A percentile compares a stretch with the other conserved stretches of the same genome.
These are phyloP conservation scores for Ciconia nigra DNA, from an alignment of 2,797 vertebrate species.

Conservation along the genomic window DNA sequence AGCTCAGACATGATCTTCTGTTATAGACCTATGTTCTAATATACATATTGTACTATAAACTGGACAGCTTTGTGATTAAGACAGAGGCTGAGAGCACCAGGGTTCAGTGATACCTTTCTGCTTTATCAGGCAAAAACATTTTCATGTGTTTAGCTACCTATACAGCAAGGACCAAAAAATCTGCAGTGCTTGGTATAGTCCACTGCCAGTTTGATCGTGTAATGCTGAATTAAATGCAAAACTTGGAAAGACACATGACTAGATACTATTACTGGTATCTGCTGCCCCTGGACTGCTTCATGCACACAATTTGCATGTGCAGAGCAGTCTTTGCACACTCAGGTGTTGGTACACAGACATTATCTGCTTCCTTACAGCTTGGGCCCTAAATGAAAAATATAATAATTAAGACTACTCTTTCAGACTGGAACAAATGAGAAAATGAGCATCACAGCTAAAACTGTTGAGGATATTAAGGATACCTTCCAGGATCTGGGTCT, in stretches of 20 bases:
- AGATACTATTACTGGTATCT: neutral
- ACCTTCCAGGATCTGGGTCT: neutral
- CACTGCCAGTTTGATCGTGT: neutral
- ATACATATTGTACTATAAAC: neutral
- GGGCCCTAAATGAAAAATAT: neutral
- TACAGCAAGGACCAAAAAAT: neutral
- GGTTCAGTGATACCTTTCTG: neutral
- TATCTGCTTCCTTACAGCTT: neutral
- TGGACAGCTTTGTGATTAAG: neutral
- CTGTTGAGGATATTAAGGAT: neutral
- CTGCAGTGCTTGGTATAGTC: neutral
- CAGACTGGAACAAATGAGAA: neutral
- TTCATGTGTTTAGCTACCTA: neutral
- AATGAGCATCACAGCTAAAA: neutral
- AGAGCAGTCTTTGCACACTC: neutral
- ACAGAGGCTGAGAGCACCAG: neutral
- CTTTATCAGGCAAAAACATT: neutral
- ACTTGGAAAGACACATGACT: neutral
- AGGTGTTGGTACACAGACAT: neutral
- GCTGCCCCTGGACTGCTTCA: neutral
- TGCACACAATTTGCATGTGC: neutral
- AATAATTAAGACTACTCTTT: neutral
- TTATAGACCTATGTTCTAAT: neutral
- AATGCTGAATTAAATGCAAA: neutral
- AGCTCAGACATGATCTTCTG: neutral